These are phyloP conservation scores for Alcedo atthis DNA, from an alignment of 2,797 vertebrate genomes.

Conservation along the genomic window DNA sequence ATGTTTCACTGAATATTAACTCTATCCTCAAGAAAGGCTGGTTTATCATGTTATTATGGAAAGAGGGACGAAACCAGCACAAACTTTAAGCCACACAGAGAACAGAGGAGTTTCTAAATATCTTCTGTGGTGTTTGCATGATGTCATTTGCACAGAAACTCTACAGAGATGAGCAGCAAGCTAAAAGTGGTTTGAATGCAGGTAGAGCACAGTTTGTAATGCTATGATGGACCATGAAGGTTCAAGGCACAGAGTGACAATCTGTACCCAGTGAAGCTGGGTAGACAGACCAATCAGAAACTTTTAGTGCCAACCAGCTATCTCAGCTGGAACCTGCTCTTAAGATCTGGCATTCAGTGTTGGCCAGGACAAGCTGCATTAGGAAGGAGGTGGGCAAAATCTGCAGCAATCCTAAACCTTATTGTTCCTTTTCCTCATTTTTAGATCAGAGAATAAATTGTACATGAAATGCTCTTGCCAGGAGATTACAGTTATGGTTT, in stretches of 20 bases:
- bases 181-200: neutral
- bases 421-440: neutral
- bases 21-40: neutral
- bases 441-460: neutral
- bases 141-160: neutral
- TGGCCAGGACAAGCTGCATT: neutral
- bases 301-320: neutral
- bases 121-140: rapidly evolving
- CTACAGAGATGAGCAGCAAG: rapidly evolving
- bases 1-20: neutral
- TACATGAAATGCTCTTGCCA: neutral
- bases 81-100: neutral
- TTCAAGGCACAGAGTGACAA: neutral
- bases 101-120: neutral
- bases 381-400: neutral
- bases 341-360: neutral
- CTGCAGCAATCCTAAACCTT: neutral
- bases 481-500: neutral
- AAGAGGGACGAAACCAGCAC: neutral
- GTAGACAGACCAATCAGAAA: neutral
- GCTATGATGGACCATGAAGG: neutral
- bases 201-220: neutral
- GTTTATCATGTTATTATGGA: neutral
- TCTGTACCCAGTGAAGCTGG: neutral
- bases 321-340: neutral